phyloP scores from a whole-genome alignment of 2,113 vertebrate species.

The Hymenochirus boettgeri region DNA sequence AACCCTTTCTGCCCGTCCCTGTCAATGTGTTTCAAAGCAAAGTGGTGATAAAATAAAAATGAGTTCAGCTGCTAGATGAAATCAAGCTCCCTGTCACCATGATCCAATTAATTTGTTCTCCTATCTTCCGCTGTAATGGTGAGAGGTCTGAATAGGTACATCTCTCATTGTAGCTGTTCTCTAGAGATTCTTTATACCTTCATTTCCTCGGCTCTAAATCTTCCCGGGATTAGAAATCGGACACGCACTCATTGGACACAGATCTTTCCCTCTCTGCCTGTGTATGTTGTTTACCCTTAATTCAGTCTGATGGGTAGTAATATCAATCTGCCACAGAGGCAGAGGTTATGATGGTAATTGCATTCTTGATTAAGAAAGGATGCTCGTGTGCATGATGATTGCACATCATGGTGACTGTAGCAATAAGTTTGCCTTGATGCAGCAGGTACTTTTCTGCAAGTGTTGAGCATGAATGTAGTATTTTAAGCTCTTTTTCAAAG shows the following conservation, averaged over 20 bases:
- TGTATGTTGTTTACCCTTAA: conserved; percentile 13
- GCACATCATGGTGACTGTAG: conserved; percentile 17
- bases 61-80: conserved; percentile 6
- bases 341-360: conserved; percentile 34
- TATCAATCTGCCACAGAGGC: conserved; percentile 29
- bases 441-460: too few species aligned
- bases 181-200: conserved; percentile 25
- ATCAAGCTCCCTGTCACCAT: conserved; percentile 7
- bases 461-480: too few species aligned
- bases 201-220: conserved; percentile 20
- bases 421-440: neutral
- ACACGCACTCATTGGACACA: conserved; percentile 8
- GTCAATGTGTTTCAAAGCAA: neutral
- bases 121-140: neutral
- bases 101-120: conserved; percentile 8
- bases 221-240: conserved; percentile 29
- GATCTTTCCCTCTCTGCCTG: conserved; percentile 12
- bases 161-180: conserved; percentile 19
- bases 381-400: conserved; percentile 25
- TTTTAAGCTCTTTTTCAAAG: too few species aligned
- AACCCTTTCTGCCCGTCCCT: neutral
- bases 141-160: conserved; percentile 16
- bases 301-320: conserved; percentile 30
- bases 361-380: conserved; percentile 39
- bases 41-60: conserved; percentile 5